Conservation (phyloP, 2,888 invertebrate species). For the Acanthococcus lagerstroemiae region DNA sequence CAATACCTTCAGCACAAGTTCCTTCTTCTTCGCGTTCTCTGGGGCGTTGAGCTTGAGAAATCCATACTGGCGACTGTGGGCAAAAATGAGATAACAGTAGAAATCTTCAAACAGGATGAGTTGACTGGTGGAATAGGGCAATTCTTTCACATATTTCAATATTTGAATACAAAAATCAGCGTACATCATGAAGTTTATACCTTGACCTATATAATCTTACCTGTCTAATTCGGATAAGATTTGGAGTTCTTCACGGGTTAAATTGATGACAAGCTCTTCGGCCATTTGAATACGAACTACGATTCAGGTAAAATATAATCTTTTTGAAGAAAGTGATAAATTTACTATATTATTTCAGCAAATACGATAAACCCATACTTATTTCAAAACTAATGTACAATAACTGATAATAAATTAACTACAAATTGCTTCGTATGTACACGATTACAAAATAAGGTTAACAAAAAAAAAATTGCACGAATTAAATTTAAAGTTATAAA, state of each 20-base stretch:
- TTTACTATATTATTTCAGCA: too few relatives aligned
- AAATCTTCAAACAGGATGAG: too few relatives aligned
- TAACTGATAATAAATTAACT: too few relatives aligned
- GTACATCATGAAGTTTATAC: not conserved
- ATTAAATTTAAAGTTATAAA: too few relatives aligned
- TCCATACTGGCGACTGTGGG: conserved; percentile 79
- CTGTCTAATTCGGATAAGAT: conserved; percentile 80
- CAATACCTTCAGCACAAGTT: conserved; percentile 66
- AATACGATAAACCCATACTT: too few relatives aligned
- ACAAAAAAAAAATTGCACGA: too few relatives aligned
- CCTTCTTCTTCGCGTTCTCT: conserved; percentile 71
- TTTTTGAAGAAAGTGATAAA: not conserved
- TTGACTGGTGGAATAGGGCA: too few relatives aligned
- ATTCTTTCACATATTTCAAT: too few relatives aligned
- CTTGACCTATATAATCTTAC: conserved; percentile 43
- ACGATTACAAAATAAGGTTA: too few relatives aligned
- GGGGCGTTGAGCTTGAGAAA: conserved; percentile 70
- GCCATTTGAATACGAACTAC: conserved; percentile 26
- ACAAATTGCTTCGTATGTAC: too few relatives aligned
- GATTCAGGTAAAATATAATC: not conserved
- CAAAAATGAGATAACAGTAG: conserved; percentile 31
- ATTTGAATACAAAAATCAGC: not conserved
- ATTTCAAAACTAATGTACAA: too few relatives aligned
- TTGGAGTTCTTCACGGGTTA: conserved; percentile 74
- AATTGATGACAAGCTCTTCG: conserved; percentile 57